These are phyloP conservation scores for Acromyrmex echinatior DNA, from an alignment of 1,140 invertebrate species.

Conservation along the genomic window DNA sequence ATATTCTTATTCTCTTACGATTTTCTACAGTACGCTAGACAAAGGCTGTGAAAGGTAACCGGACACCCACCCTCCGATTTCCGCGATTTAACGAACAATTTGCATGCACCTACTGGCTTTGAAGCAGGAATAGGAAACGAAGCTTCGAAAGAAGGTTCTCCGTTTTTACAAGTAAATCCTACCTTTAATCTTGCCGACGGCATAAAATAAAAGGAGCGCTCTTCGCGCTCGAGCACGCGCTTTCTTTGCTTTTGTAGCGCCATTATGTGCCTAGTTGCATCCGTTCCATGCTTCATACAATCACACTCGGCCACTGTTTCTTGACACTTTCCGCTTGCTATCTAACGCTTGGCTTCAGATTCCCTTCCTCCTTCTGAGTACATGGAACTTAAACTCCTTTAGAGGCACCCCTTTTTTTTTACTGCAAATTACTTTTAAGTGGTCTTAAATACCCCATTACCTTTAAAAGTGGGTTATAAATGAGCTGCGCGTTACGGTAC, in stretches of 20 bases:
- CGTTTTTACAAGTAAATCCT: conserved; percentile 54
- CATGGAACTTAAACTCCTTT: conserved; percentile 20
- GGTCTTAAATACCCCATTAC: conserved; percentile 72
- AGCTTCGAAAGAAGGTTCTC: conserved; percentile 5
- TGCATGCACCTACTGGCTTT: conserved; percentile 53
- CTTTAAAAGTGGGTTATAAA: conserved; percentile 64
- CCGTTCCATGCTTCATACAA: conserved; percentile 53
- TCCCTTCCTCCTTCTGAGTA: neutral
- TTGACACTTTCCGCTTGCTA: conserved; percentile 58
- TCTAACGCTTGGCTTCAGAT: neutral
- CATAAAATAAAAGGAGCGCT: conserved; percentile 64
- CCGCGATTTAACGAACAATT: conserved; percentile 62
- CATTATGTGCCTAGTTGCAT: conserved; percentile 65
- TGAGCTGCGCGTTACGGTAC: conserved; percentile 44
- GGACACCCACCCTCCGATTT: conserved; percentile 32
- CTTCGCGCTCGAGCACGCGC: conserved; percentile 22
- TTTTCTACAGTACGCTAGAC: conserved; percentile 48
- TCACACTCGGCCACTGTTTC: conserved; percentile 65
- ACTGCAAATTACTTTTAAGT: conserved; percentile 70
- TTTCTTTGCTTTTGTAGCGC: conserved; percentile 57
- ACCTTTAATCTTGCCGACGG: conserved; percentile 65
- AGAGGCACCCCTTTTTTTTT: conserved; percentile 47
- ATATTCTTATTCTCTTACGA: conserved; percentile 35
- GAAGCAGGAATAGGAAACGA: conserved; percentile 41
- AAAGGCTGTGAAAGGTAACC: conserved; percentile 39